Evolutionary conservation across 2,888 invertebrate species (phyloP).

Genomic region (Taenaris catops): DNA sequence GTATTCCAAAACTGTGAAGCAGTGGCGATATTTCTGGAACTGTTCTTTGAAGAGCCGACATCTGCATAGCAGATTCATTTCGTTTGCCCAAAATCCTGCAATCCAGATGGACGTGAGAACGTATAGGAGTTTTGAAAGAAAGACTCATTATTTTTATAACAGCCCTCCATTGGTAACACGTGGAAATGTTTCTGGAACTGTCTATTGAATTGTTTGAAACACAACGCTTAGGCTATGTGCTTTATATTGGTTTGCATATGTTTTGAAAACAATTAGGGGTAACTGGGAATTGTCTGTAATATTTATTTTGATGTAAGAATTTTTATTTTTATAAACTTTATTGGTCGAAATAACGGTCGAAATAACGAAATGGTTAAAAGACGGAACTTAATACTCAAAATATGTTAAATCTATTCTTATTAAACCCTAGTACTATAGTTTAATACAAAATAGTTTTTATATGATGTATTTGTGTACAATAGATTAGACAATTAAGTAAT

Average conservation of each 20-base stretch:
- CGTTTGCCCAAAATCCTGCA: slow-evolving; percentile 65
- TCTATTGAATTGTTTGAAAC: slow-evolving; percentile 1
- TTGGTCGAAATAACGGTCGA: no score
- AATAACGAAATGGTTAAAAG: no score
- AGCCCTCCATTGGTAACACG: slow-evolving; percentile 18
- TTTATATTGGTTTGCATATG: slow-evolving; percentile 9
- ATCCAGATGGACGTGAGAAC: slow-evolving; percentile 71
- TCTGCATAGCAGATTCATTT: slow-evolving; percentile 67
- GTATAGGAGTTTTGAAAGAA: slow-evolving; percentile 50
- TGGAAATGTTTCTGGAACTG: slow-evolving; percentile 16
- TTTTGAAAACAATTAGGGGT: neutral
- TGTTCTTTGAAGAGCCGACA: slow-evolving; percentile 55
- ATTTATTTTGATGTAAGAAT: neutral
- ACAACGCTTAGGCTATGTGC: neutral
- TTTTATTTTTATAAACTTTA: no score
- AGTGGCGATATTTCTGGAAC: slow-evolving; percentile 52
- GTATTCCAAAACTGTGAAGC: slow-evolving; percentile 17
- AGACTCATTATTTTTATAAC: slow-evolving; percentile 32
- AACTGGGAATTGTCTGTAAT: no score
- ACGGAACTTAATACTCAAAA: no score
- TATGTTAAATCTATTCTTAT: no score
- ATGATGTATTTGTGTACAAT: no score
- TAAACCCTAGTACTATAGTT: no score
- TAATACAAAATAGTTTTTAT: no score
- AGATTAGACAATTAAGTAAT: no score